Percentiles rank a stretch among this genome's conserved stretches.
These are phyloP conservation scores for Bombus turneri DNA, from an alignment of 1,140 invertebrate genomes.

Conservation along the genomic window DNA sequence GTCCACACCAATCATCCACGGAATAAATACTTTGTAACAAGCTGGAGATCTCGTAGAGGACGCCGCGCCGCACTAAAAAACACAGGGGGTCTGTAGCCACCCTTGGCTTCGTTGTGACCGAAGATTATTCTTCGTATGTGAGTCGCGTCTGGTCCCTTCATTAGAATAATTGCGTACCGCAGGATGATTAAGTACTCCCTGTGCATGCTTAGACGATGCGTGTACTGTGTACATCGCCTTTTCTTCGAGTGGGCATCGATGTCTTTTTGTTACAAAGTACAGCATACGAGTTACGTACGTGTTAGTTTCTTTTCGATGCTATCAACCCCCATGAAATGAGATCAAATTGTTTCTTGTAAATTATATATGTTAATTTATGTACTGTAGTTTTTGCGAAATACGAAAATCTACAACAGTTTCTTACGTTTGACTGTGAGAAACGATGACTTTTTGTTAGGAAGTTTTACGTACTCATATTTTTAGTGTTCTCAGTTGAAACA, in stretches of 20 bases:
- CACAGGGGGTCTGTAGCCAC: conserved; percentile 49
- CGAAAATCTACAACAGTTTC: neutral
- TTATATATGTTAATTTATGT: neutral
- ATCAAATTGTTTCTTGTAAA: neutral
- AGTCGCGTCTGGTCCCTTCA: conserved; percentile 64
- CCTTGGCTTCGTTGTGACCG: conserved; percentile 41
- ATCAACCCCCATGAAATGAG: neutral
- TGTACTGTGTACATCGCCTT: conserved; percentile 3
- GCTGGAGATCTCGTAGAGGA: conserved; percentile 8
- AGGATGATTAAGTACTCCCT: conserved; percentile 61
- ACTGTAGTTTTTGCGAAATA: neutral
- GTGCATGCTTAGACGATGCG: conserved; percentile 53
- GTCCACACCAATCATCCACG: neutral
- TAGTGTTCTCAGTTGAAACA: too few species aligned
- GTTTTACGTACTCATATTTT: neutral
- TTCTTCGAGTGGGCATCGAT: conserved; percentile 13
- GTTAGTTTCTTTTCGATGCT: neutral
- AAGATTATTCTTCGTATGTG: conserved; percentile 60
- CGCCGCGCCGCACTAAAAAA: conserved; percentile 38
- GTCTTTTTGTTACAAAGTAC: conserved; percentile 41
- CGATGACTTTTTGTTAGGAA: neutral
- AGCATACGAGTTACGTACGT: neutral
- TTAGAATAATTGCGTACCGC: conserved; percentile 69
- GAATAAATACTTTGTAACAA: conserved; percentile 36
- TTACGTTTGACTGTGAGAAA: neutral